Base-by-base conservation (phyloP, 2,113 vertebrate species). In the Lepidothrix coronata region DNA sequence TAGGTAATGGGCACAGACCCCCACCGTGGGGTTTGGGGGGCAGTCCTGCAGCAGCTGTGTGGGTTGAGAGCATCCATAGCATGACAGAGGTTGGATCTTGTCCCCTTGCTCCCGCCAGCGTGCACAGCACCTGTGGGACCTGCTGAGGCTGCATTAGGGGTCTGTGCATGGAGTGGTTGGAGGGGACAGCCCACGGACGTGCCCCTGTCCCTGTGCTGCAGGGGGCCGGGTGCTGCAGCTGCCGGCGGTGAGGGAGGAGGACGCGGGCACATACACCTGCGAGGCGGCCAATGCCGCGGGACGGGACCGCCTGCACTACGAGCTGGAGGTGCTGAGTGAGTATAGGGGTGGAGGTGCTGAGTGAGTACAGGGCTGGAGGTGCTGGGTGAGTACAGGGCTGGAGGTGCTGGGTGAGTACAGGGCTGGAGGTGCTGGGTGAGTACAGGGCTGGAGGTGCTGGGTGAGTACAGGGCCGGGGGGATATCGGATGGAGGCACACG, bases 191-290 rank as follows among this genome's bases (percentile, higher is more conserved):
- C 72, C 43, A 9, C 39, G 7, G 41, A 14, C 1, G 14, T 15
- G 35, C 23, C 37, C 35, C 54, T 22, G 39, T 22, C 27, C 24
- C 77, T 2, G 0, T 37, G 51, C 46, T 3, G 3, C 93, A 99
- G 99, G 98, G 41, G 99, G 99, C 28, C 98, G 98, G 83, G 97
- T 98, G 86, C 98, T 99, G 51, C 99, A 99, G 97, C 98, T 99
- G 63, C 83, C 94, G 4, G 93, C 93, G 5, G 98, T 98, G 24
- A 97, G 84, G 67, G 97, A 96, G 12, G 98, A 98, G 89, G 98
- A 99, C 12, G 89, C 96, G 2, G 99, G 99, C 91, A 98, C 95
- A 83, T 99, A 99, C 58, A 99, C 98, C 0, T 99, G 99, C 27
- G 97, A 98, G 96, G 99, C 98, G 1, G 95, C 98, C 88, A 99